Evolutionary conservation across 53 echinoderm and acorn worm genomes (phyloP), one percentile per base, ranked within the genome.

Genomic region (Pentamera pediparva): DNA sequence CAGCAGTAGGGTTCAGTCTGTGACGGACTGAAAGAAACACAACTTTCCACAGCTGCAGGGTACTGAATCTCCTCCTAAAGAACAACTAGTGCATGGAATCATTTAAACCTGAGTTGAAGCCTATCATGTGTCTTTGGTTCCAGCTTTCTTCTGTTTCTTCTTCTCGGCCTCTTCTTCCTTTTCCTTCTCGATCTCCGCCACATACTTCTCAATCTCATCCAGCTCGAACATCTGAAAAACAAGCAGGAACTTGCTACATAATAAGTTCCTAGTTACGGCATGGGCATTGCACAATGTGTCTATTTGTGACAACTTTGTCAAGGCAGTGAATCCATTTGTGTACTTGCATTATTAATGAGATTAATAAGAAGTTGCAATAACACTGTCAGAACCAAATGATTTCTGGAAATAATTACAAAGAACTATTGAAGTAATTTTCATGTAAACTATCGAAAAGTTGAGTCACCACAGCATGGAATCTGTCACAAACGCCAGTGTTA

Each of bases 161-260:
- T 96, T 91, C 56, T 96, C 91, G 25, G 91, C 91, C 56, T 96
- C 98, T 75, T 96, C 98, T 63, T 96, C 98, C 69, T 96, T 96
- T 48, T 96, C 98, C 69, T 96, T 96, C 81, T 96, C 98, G 22
- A 96, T 96, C 79, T 96, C 98, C 4, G 98, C 59, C 18, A 96
- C 98, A 57, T 80, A 91, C 54, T 96, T 96, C 75, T 96, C 98
- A 43, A 96, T 85, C 52, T 96, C 98, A 37, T 87, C 82, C 22
- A 89, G 76, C 48, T 96, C 98, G 48, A 85, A 88, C 81, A 91
- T 96, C 98, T 96, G 84, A 4, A 17, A 26, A 49, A 61, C 29
- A 31, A 57, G 32, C 6, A 28, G 28, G 17, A 10, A 41, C 8
- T 10, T 15, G 15, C 8, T 8, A 10, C 43, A 15, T 41, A 41